Evolutionary conservation across 1,140 invertebrate species (phyloP), one percentile per base, ranked within the genome.

Genomic region (Eulimnadia texana): DNA sequence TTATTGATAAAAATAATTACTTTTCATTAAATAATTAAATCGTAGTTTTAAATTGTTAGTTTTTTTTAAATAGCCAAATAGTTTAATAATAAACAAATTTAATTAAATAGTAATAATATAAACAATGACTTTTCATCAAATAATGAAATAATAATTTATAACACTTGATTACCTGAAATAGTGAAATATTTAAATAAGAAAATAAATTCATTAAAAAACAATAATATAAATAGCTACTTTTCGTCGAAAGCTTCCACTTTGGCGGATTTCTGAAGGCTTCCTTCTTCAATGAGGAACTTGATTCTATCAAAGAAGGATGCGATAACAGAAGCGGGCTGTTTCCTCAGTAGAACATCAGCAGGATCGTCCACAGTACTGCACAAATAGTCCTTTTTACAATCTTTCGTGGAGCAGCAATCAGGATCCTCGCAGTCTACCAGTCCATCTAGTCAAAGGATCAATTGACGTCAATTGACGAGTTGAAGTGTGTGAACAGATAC

Each of bases 281-380:
- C 93, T 72, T 97, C 93, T 76, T 98, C 93, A 62, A 99, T 94
- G 59, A 99, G 82, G 76, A 99, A 99, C 71, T 94, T 93, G 72
- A 98, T 93, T 50, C 93, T 81, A 72, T 98, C 92, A 71, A 95
- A 98, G 75, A 99, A 99, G 1, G 93, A 95, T 0, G 93, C 93
- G 0, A 1, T 93, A 93, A 3, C 93, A 91, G 1, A 93, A 95
- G 42, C 94, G 89, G 47, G 90, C 90, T 11, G 93, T 92, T 76
- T 97, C 97, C 29, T 93, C 78, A 0, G 97, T 79, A 0, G 98
- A 78, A 98, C 93, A 72, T 94, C 93, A 2, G 93, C 88, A 0
- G 94, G 93, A 74, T 97, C 91, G 68, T 91, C 91, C 65, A 91
- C 92, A 1, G 88, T 85, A 63, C 93, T 80, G 75, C 94, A 98